Percentiles rank a stretch among this genome's conserved stretches.
Conservation (phyloP, 1,140 invertebrate species). For the Brachionus plicatilis region DNA sequence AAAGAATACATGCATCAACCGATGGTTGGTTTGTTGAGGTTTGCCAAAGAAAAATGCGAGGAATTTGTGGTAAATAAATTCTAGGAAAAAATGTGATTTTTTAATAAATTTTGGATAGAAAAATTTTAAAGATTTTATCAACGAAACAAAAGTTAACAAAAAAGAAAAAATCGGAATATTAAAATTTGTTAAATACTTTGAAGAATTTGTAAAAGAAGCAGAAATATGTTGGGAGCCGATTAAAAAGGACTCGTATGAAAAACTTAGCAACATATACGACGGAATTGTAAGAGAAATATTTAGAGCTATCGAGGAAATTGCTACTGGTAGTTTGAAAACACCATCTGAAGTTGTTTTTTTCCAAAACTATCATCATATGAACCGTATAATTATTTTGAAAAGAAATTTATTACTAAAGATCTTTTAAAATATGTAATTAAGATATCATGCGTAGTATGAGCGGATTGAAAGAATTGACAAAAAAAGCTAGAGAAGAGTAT, state of each 20-base stretch:
- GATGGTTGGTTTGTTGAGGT: constrained; percentile 15
- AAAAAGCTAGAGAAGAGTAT: constrained; percentile 9
- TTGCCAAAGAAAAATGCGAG: constrained; percentile 32
- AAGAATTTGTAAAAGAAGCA: constrained; percentile 46
- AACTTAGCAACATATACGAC: constrained; percentile 79
- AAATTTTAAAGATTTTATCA: constrained; percentile 72
- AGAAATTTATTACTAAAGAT: not conserved
- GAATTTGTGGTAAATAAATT: constrained; percentile 3
- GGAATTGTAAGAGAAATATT: constrained; percentile 78
- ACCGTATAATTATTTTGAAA: constrained; percentile 56
- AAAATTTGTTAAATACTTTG: constrained; percentile 83
- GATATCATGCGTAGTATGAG: constrained; percentile 37
- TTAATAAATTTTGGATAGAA: constrained; percentile 54
- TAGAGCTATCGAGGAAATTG: constrained; percentile 71
- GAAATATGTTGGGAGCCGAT: constrained; percentile 37
- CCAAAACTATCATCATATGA: constrained; percentile 94
- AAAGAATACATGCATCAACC: constrained; percentile 36
- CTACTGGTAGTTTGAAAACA: constrained; percentile 82
- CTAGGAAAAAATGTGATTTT: not conserved
- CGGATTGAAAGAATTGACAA: not conserved
- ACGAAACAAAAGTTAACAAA: constrained; percentile 66
- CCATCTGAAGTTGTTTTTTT: constrained; percentile 82
- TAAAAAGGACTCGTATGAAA: constrained; percentile 17
- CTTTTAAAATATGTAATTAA: not conserved
- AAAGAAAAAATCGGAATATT: constrained; percentile 83